These are phyloP conservation scores for Hydractinia symbiolongicarpus DNA, from an alignment of 30 jellyfish, hydroid and myxozoan genomes.

Conservation along the genomic window DNA sequence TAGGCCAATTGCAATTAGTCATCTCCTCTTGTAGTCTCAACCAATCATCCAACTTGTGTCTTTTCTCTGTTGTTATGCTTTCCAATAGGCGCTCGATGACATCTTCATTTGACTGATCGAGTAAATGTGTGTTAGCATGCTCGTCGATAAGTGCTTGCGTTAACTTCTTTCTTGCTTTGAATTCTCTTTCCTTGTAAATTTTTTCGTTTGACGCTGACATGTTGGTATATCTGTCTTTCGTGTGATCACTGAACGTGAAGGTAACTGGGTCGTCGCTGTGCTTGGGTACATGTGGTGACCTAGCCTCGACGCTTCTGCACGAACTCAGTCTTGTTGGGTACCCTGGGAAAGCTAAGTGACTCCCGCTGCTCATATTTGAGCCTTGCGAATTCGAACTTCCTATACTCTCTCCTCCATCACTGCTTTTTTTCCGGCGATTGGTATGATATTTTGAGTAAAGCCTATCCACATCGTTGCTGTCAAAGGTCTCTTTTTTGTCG, in stretches of 20 bases:
- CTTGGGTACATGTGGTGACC: constrained; percentile 92
- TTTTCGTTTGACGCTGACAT: not conserved
- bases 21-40: constrained; percentile 68
- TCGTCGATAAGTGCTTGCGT: constrained; percentile 66
- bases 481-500: constrained; percentile 24
- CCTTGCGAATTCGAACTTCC: constrained; percentile 20
- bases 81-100: constrained; percentile 44
- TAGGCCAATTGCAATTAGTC: constrained; percentile 78
- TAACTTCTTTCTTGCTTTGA: constrained; percentile 22
- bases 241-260: constrained; percentile 1
- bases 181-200: not conserved
- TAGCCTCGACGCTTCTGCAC: constrained; percentile 84
- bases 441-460: constrained; percentile 19
- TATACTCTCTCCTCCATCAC: constrained; percentile 38
- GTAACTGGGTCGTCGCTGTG: constrained; percentile 14
- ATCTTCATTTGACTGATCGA: constrained; percentile 61
- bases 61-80: constrained; percentile 62
- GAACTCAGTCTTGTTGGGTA: constrained; percentile 95
- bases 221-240: not conserved
- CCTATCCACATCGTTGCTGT: not conserved
- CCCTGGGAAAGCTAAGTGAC: constrained; percentile 82
- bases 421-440: constrained; percentile 22
- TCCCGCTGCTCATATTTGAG: constrained; percentile 50
- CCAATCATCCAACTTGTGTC: constrained; percentile 59
- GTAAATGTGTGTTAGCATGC: constrained; percentile 83